These are phyloP conservation scores for Noctilio leporinus DNA, from an alignment of 2,113 vertebrate species.

Conservation along the genomic window DNA sequence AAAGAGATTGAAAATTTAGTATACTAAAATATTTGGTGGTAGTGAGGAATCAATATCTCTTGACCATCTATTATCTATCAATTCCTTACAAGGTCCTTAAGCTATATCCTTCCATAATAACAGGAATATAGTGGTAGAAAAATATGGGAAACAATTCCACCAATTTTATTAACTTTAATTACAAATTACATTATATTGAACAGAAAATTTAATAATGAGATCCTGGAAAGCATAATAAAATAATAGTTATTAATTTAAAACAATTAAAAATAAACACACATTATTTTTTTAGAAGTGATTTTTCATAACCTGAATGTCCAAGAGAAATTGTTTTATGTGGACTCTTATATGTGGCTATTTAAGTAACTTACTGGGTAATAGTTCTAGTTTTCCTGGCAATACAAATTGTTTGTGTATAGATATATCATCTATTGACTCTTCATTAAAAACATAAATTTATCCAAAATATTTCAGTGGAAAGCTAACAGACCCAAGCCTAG, in stretches of 20 bases:
- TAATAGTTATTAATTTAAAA: background rate
- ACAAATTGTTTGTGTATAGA: background rate
- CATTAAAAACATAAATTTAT: constrained; percentile 1
- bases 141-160: background rate
- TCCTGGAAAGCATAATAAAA: background rate
- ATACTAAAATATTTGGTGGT: background rate
- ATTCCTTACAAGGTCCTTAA: background rate
- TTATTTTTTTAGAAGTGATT: background rate
- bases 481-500: background rate
- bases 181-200: background rate
- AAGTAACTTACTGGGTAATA: background rate
- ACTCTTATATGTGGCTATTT: background rate
- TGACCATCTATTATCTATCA: background rate
- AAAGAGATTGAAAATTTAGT: background rate
- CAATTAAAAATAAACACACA: background rate
- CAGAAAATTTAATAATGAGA: background rate
- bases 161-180: background rate
- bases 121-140: background rate
- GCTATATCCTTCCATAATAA: background rate
- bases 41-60: background rate
- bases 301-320: background rate
- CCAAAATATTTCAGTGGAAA: background rate
- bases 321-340: background rate
- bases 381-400: background rate
- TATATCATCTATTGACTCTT: background rate